These are phyloP conservation scores for Emydura subglobosa DNA, from an alignment of 2,113 vertebrate species.

Conservation along the genomic window DNA sequence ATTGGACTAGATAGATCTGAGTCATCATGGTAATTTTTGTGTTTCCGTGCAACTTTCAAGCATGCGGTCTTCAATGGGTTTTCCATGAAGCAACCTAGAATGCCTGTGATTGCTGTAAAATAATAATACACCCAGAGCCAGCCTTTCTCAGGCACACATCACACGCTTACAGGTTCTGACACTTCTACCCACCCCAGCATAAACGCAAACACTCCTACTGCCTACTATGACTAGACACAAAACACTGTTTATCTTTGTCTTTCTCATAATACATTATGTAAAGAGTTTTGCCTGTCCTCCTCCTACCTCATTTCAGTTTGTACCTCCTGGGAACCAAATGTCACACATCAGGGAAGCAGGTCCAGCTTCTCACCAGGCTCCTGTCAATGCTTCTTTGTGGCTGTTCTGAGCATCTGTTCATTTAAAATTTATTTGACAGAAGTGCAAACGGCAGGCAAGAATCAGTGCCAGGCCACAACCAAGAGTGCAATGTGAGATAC, in stretches of 20 bases:
- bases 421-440: background rate
- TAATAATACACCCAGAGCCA: background rate
- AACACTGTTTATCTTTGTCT: background rate
- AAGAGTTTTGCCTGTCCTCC: background rate
- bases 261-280: background rate
- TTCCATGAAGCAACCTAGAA: background rate
- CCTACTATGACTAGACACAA: background rate
- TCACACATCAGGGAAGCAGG: background rate
- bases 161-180: background rate
- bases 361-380: background rate
- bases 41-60: no score
- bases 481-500: background rate
- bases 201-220: background rate
- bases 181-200: background rate
- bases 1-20: background rate
- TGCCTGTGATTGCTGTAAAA: background rate
- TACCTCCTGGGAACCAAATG: background rate
- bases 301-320: background rate
- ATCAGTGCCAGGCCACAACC: background rate
- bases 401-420: background rate
- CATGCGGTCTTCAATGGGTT: background rate
- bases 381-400: background rate
- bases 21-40: background rate
- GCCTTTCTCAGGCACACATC: background rate
- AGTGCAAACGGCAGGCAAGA: constrained; percentile 5